Conservation (phyloP, 2,888 invertebrate species). For the Argynnis bischoffii region DNA sequence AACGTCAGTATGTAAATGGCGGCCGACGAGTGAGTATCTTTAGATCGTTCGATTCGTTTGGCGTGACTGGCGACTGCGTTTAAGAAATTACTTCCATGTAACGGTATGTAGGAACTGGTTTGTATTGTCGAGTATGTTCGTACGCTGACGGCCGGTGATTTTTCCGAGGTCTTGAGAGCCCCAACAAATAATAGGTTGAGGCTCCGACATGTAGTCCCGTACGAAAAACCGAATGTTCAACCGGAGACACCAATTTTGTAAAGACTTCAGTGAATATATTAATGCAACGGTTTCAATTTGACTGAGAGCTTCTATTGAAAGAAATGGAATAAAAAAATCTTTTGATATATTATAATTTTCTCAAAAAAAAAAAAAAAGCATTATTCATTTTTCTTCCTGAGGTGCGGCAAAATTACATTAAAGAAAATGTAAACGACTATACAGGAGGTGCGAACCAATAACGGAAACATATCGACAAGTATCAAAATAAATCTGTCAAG, state of each 20-base stretch:
- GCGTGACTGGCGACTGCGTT: conserved; percentile 62
- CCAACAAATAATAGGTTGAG: conserved; percentile 39
- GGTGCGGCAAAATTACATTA: no score
- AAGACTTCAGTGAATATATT: neutral
- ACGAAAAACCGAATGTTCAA: conserved; percentile 24
- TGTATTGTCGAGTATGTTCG: conserved; percentile 56
- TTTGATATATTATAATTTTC: no score
- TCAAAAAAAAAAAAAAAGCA: no score
- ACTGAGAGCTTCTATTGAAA: no score
- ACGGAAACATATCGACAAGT: conserved; percentile 1
- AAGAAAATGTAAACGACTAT: neutral
- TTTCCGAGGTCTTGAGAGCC: conserved; percentile 53
- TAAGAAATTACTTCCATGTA: conserved; percentile 73
- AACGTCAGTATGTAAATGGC: conserved; percentile 51
- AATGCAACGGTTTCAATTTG: neutral
- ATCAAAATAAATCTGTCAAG: neutral
- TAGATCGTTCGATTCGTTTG: conserved; percentile 50
- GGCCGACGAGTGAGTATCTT: conserved; percentile 42
- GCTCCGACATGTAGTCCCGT: conserved; percentile 21
- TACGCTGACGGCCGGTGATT: conserved; percentile 60
- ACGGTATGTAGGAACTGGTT: conserved; percentile 72
- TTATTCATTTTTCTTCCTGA: no score
- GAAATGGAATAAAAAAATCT: neutral
- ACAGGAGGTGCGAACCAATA: neutral
- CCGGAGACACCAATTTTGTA: conserved; percentile 10